These are phyloP conservation scores for Semnornis frantzii DNA, from an alignment of 2,113 vertebrate genomes.

Conservation along the genomic window DNA sequence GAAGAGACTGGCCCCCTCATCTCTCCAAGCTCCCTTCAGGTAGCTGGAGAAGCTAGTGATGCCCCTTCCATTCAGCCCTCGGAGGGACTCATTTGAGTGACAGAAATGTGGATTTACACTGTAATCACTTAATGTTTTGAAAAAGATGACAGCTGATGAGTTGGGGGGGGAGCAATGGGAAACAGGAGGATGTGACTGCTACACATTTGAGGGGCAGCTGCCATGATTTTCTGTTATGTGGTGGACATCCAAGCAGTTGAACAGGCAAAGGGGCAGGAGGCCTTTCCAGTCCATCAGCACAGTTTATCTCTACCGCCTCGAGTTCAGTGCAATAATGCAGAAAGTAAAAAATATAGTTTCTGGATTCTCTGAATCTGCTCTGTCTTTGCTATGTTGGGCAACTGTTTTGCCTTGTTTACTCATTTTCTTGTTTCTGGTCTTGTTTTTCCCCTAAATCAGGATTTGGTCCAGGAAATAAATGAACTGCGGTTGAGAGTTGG, in stretches of 20 bases:
- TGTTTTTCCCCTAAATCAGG: slow-evolving; percentile 71
- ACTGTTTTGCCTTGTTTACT: neutral
- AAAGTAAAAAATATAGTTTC: neutral
- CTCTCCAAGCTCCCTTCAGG: too few species aligned
- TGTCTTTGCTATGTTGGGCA: neutral
- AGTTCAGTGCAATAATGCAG: neutral
- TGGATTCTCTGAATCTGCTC: neutral
- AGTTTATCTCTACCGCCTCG: neutral
- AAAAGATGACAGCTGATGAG: too few species aligned
- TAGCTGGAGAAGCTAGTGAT: too few species aligned
- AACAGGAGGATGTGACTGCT: too few species aligned
- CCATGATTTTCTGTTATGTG: neutral
- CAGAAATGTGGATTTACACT: too few species aligned
- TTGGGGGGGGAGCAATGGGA: too few species aligned
- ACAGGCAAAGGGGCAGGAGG: neutral
- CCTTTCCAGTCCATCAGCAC: neutral
- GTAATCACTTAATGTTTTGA: too few species aligned
- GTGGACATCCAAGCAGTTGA: neutral
- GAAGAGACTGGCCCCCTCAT: too few species aligned
- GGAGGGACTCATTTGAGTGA: too few species aligned
- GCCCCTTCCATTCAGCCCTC: too few species aligned
- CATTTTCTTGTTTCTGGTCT: neutral
- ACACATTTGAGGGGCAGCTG: too few species aligned
- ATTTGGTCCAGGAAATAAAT: slow-evolving; percentile 90
- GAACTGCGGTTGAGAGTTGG: slow-evolving; percentile 88